Base-by-base conservation (phyloP, 92 coral and sea anemone genomes). In the Metridium senile region DNA sequence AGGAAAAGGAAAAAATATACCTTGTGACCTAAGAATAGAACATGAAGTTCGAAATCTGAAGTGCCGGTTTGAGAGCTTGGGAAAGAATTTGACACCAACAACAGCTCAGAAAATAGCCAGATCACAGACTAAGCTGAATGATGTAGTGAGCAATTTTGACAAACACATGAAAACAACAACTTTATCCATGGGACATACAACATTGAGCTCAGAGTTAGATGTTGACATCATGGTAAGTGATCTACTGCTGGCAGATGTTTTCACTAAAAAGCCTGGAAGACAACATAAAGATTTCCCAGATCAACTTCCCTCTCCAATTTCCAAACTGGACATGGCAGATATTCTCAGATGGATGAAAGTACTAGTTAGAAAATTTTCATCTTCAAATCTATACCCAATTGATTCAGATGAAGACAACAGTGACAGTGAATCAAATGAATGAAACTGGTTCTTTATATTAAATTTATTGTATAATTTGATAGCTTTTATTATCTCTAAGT, bases 261-360 rank as follows among this genome's bases (percentile, higher is more conserved):
- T 84, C 59, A 52, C 29, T 13, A 32, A 0, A 56, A 73, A 65
- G 30, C 76, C 89, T 33, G 76, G 89, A 52, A 84, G 89, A 67
- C 64, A 23, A 27, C 89, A 65, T 63, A 43, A 83, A 47, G 79
- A 84, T 74, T 84, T 84, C 69, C 77, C 83, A 27, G 10, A 30
- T 16, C 88, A 82, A 28, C 25, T 47, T 27, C 71, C 78, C 20
- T 84, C 84, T 39, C 80, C 84, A 71, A 33, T 78, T 9, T 49
- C 53, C 32, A 43, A 72, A 62, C 84, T 84, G 52, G 74, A 75
- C 51, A 43, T 75, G 39, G 33, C 62, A 62, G 59, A 45, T 32
- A 67, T 72, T 46, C 62, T 71, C 47, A 84, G 68, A 58, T 84
- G 88, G 84, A 78, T 84, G 74, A 78, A 84, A 63, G 64, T 67